Evolutionary conservation across 1,140 invertebrate species (phyloP).

Genomic region (Drosophila equinoxialis): DNA sequence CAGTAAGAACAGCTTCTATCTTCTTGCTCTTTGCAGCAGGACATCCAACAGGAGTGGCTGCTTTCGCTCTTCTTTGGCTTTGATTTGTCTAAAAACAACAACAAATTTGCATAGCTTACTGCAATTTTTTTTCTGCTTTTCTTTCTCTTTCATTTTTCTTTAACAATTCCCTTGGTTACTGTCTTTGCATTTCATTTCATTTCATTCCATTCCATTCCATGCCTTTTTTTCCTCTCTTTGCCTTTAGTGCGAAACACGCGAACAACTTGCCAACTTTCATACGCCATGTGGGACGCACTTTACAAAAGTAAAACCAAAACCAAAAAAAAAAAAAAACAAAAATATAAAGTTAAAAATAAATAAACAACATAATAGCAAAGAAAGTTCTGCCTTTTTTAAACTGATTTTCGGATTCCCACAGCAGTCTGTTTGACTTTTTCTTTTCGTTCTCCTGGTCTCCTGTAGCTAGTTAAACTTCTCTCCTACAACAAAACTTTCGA

Average conservation of each 20-base stretch:
- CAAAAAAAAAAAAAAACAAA: slow-evolving; percentile 24
- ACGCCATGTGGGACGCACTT: slow-evolving; percentile 76
- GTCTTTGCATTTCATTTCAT: slow-evolving; percentile 49
- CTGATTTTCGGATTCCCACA: slow-evolving; percentile 53
- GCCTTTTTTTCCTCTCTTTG: neutral
- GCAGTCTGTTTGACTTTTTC: slow-evolving; percentile 28
- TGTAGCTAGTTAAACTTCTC: slow-evolving; percentile 59
- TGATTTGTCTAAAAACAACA: slow-evolving; percentile 51
- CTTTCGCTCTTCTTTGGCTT: slow-evolving; percentile 46
- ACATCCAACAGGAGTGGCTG: slow-evolving; percentile 55
- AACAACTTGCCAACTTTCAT: slow-evolving; percentile 73
- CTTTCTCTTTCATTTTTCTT: slow-evolving; percentile 25
- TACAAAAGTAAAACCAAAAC: slow-evolving; percentile 29
- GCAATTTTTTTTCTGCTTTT: slow-evolving; percentile 26
- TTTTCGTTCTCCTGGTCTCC: slow-evolving; percentile 25
- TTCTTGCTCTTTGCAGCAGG: slow-evolving; percentile 69
- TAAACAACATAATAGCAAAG: slow-evolving; percentile 14
- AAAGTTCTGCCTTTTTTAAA: slow-evolving; percentile 57
- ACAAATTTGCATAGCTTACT: slow-evolving; percentile 59
- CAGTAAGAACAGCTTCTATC: slow-evolving; percentile 61
- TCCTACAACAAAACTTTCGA: slow-evolving; percentile 41
- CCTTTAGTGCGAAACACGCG: slow-evolving; percentile 47
- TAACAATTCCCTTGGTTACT: slow-evolving; percentile 56
- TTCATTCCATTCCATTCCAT: slow-evolving; percentile 32
- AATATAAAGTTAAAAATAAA: neutral